Evolutionary conservation across 2,888 invertebrate species (phyloP).

Genomic region (Apantesis nais): DNA sequence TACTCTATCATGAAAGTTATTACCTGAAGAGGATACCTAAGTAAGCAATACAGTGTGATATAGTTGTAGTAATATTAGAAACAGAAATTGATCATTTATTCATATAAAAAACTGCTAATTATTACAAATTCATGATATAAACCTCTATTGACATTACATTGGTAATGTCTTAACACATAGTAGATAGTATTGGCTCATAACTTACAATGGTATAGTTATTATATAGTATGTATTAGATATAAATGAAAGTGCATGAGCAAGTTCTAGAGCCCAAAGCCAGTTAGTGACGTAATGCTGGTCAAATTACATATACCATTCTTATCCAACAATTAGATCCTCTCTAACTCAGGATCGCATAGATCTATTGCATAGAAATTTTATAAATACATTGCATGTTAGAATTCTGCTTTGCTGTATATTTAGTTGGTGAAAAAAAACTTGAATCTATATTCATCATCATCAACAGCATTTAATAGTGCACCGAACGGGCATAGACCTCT

Average conservation of each 20-base stretch:
- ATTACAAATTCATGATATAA: background rate
- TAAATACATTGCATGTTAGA: too few species aligned
- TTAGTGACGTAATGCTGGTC: background rate
- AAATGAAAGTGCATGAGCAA: background rate
- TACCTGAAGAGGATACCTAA: slow-evolving; percentile 18
- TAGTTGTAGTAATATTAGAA: background rate
- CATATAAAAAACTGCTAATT: background rate
- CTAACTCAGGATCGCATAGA: background rate
- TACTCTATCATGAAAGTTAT: slow-evolving; percentile 37
- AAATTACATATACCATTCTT: too few species aligned
- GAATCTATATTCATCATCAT: too few species aligned
- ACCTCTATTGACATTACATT: background rate
- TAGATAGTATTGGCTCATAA: too few species aligned
- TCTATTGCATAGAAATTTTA: background rate
- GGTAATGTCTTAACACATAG: background rate
- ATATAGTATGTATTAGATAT: too few species aligned
- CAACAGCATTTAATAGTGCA: too few species aligned
- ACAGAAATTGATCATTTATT: background rate
- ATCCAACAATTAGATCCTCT: background rate
- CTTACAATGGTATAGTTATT: too few species aligned
- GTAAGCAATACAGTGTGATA: background rate
- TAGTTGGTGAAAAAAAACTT: background rate
- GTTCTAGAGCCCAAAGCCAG: background rate
- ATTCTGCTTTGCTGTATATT: too few species aligned
- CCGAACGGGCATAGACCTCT: too few species aligned